Evolutionary conservation across 2,113 vertebrate species (phyloP).

Genomic region (Apistogramma diplotaenia): DNA sequence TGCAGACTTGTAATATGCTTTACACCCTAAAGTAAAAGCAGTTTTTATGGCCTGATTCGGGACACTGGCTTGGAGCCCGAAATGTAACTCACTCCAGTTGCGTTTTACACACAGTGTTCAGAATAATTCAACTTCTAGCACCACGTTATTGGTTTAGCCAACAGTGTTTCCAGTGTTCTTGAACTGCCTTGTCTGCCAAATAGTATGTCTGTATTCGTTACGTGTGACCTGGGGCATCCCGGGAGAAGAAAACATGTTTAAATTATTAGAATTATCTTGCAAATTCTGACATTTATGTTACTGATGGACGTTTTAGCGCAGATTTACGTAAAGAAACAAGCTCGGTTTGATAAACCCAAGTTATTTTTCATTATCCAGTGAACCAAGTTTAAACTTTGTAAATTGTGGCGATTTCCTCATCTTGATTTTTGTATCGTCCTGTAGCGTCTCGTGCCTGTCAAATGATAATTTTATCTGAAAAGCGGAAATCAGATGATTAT

Average conservation of each 20-base stretch:
- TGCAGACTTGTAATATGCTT: conserved; percentile 14
- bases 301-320: conserved; percentile 44
- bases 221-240: conserved; percentile 59
- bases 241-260: conserved; percentile 43
- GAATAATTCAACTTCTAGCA: conserved; percentile 30
- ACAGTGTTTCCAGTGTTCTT: conserved; percentile 64
- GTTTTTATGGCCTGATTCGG: not conserved
- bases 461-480: conserved; percentile 7
- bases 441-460: conserved; percentile 26
- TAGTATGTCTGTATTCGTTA: conserved; percentile 56
- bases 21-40: not conserved
- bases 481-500: not conserved
- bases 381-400: conserved; percentile 60
- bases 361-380: conserved; percentile 54
- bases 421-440: conserved; percentile 33
- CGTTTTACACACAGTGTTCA: not conserved
- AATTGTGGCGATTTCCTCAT: conserved; percentile 55
- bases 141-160: conserved; percentile 56
- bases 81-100: not conserved
- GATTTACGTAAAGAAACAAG: conserved; percentile 48
- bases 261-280: conserved; percentile 55
- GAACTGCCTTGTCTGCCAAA: conserved; percentile 66
- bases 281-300: conserved; percentile 56
- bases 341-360: conserved; percentile 48
- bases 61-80: not conserved